Base-by-base conservation (phyloP, 2,888 invertebrate genomes). In the Orchesella flavescens region DNA sequence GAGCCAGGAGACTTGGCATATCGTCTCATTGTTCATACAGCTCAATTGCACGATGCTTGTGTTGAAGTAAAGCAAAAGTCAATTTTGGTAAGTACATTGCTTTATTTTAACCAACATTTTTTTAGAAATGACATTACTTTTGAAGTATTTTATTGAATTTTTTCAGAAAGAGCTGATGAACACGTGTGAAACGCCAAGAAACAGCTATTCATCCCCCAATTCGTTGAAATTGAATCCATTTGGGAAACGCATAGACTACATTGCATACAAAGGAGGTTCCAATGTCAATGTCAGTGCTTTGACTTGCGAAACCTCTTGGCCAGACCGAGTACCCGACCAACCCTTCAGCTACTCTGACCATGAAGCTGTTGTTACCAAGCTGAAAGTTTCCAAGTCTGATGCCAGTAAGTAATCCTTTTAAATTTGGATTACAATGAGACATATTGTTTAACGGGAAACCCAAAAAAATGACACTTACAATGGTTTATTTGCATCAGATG, bases 201-300 rank as follows among this genome's bases (percentile, higher is more conserved):
- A 99, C 90, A 95, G 95, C 87, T 99, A 97, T 89, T 94, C 96
- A 0, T 90, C 92, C 75, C 90, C 91, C 0, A 91, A 90, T 66
- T 88, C 91, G 73, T 91, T 92, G 1, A 91, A 91, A 79, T 90
- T 90, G 13, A 91, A 91, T 74, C 94, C 95, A 0, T 91, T 93
- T 59, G 98, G 98, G 19, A 95, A 96, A 90, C 93, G 98, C 84
- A 97, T 99, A 88, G 99, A 99, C 91, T 97, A 98, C 90, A 94
- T 99, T 87, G 91, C 98, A 88, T 96, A 93, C 89, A 91, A 91
- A 85, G 90, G 91, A 55, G 86, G 88, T 19, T 76, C 88, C 44
- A 85, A 75, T 44, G 88, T 88, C 21, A 66, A 92, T 89, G 89
- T 92, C 12, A 90, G 91, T 34, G 90, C 93, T 63, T 88, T 90